These are phyloP conservation scores for Portunus trituberculatus DNA, from an alignment of 1,140 invertebrate genomes.

Conservation along the genomic window DNA sequence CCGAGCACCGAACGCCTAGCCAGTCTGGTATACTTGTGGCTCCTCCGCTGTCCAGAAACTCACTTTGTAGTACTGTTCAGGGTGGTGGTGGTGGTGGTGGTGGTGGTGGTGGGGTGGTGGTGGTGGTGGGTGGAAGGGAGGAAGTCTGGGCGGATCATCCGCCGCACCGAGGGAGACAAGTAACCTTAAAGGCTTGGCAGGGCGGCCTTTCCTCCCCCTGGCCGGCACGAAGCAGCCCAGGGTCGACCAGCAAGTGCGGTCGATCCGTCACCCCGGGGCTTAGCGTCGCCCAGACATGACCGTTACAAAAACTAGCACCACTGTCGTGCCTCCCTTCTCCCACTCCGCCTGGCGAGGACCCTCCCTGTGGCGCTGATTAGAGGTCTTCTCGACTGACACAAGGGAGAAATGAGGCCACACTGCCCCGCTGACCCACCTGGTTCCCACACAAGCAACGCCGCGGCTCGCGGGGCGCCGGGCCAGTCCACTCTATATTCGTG, in stretches of 20 bases:
- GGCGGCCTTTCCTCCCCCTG: neutral
- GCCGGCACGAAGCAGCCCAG: neutral
- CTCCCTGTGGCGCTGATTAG: too few relatives aligned
- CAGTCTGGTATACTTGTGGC: too few relatives aligned
- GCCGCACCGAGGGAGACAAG: neutral
- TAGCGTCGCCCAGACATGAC: conserved; percentile 7
- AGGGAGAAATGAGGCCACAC: too few relatives aligned
- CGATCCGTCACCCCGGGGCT: neutral
- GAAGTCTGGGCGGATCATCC: neutral
- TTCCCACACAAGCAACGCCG: too few relatives aligned
- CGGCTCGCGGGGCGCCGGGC: neutral
- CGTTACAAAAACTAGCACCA: neutral
- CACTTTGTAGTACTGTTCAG: too few relatives aligned
- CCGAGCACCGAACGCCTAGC: too few relatives aligned
- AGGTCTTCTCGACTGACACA: too few relatives aligned
- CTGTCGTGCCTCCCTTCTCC: too few relatives aligned
- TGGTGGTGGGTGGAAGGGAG: neutral
- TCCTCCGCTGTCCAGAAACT: too few relatives aligned
- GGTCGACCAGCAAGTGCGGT: neutral
- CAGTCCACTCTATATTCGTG: neutral
- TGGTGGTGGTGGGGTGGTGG: neutral
- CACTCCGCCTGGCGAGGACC: too few relatives aligned
- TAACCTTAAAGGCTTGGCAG: neutral
- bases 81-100: neutral
- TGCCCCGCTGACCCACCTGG: too few relatives aligned